Evolutionary conservation across 2,797 vertebrate genomes (phyloP).

Genomic region (Prunella strophiata): DNA sequence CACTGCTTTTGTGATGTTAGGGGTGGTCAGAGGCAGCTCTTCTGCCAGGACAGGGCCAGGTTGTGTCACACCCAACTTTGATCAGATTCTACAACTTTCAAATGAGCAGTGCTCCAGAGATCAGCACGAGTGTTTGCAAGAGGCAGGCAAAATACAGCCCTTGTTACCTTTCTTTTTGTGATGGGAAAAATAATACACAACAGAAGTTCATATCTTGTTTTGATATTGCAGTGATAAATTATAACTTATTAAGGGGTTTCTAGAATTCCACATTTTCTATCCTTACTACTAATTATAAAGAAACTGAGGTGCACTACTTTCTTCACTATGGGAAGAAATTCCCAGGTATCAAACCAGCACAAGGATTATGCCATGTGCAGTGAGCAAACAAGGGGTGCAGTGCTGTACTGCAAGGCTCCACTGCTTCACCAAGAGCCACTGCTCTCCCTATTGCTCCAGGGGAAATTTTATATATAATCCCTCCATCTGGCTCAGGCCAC

Average conservation of each 20-base stretch:
- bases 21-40: neutral
- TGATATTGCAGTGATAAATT: neutral
- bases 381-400: neutral
- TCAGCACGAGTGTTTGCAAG: neutral
- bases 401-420: neutral
- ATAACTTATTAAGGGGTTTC: neutral
- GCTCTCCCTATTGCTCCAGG: neutral
- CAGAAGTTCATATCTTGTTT: neutral
- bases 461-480: neutral
- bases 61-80: neutral
- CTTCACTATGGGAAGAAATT: neutral
- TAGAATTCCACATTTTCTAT: neutral
- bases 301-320: neutral
- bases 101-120: neutral
- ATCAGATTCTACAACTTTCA: neutral
- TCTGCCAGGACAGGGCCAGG: neutral
- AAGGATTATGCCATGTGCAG: neutral
- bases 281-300: neutral
- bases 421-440: neutral
- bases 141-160: neutral
- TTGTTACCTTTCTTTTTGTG: neutral
- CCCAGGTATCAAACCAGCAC: neutral
- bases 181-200: neutral
- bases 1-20: neutral
- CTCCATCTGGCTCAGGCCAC: neutral